Conservation (phyloP, 2,797 vertebrate species). For the Aldrovandia affinis region DNA sequence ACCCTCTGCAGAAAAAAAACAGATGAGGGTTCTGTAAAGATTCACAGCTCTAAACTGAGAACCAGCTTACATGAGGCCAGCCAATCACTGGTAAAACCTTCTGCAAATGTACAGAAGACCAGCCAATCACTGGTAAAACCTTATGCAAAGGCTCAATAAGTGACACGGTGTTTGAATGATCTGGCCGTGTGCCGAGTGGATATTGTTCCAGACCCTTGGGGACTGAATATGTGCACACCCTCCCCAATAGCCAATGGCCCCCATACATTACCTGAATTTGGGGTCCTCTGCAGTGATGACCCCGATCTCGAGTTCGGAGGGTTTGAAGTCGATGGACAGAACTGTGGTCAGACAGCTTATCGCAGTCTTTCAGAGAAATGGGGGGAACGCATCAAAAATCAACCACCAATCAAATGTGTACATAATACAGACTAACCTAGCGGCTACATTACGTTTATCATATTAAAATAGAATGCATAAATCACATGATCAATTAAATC, state of each 20-base stretch:
- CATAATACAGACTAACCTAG: too few relatives aligned
- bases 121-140: not conserved
- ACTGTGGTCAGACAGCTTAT: constrained; percentile 94
- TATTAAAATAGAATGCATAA: too few relatives aligned
- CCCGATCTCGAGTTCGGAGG: constrained; percentile 93
- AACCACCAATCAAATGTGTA: not conserved
- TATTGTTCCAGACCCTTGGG: not conserved
- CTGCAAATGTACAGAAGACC: too few relatives aligned
- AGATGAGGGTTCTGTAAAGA: not conserved
- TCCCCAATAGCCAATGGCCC: not conserved
- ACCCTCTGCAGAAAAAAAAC: not conserved
- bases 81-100: too few relatives aligned
- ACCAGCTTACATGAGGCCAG: not conserved
- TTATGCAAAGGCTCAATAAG: not conserved
- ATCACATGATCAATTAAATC: too few relatives aligned
- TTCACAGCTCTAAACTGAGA: not conserved
- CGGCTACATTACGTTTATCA: too few relatives aligned
- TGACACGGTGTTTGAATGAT: not conserved
- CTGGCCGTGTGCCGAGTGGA: not conserved
- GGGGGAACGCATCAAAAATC: not conserved
- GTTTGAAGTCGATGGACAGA: constrained; percentile 96
- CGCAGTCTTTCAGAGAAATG: constrained; percentile 76
- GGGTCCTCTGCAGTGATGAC: constrained; percentile 89
- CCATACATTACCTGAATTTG: constrained; percentile 87
- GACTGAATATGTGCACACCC: not conserved